phyloP scores from a whole-genome alignment of 2,797 vertebrate species.

The Mus spretus region DNA sequence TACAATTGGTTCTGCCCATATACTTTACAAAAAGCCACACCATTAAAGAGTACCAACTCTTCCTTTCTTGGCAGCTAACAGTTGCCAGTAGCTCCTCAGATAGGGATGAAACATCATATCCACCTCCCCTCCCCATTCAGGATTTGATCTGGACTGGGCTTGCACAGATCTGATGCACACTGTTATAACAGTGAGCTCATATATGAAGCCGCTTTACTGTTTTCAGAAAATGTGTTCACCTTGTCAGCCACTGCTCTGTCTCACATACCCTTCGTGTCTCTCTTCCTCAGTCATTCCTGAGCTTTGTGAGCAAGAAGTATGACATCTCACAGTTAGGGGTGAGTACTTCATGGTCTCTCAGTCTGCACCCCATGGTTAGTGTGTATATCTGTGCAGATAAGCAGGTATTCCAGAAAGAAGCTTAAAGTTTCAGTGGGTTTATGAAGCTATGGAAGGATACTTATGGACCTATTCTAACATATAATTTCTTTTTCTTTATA shows the following conservation, averaged over 20 bases:
- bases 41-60: not conserved
- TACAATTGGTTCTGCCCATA: not conserved
- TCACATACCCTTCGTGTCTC: not conserved
- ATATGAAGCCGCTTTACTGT: not conserved
- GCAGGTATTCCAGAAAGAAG: not conserved
- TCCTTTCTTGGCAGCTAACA: no score
- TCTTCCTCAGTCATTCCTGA: not conserved
- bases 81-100: no score
- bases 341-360: not conserved
- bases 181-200: no score
- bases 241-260: not conserved
- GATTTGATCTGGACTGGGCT: not conserved
- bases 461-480: not conserved
- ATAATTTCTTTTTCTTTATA: not conserved
- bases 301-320: not conserved
- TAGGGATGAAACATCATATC: not conserved
- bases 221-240: not conserved
- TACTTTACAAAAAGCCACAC: not conserved
- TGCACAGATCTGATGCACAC: not conserved
- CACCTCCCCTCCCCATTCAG: no score
- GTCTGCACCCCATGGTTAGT: not conserved
- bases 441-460: not conserved
- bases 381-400: not conserved
- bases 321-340: not conserved
- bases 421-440: not conserved